Percentiles rank a stretch among this genome's conserved stretches.
These are phyloP conservation scores for Hirtodrosophila histrioides DNA, from an alignment of 2,888 invertebrate species.

Conservation along the genomic window DNA sequence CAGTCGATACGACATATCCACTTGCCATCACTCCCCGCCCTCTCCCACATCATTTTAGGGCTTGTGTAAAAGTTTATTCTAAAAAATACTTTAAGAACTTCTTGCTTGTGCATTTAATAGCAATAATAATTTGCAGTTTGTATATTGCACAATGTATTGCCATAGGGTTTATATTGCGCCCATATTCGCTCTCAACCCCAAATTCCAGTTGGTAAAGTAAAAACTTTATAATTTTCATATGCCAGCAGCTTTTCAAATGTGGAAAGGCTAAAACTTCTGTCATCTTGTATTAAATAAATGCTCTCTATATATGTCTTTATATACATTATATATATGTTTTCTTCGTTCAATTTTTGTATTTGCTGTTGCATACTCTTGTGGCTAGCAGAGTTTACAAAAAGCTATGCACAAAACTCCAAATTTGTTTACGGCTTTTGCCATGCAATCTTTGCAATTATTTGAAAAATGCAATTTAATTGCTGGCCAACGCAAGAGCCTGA, in stretches of 20 bases:
- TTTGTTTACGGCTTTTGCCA: slow-evolving; percentile 48
- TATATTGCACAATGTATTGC: slow-evolving; percentile 68
- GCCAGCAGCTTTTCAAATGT: slow-evolving; percentile 53
- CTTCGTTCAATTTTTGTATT: slow-evolving; percentile 60
- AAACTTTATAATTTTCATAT: slow-evolving; percentile 72
- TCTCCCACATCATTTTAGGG: slow-evolving; percentile 2
- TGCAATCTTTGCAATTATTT: slow-evolving; percentile 67
- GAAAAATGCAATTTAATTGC: slow-evolving; percentile 70
- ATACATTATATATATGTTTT: slow-evolving; percentile 17
- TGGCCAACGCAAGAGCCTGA: slow-evolving; percentile 23
- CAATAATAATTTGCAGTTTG: slow-evolving; percentile 78
- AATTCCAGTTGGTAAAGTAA: slow-evolving; percentile 8
- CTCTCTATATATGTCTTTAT: slow-evolving; percentile 20
- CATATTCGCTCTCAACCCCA: background rate
- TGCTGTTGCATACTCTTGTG: slow-evolving; percentile 53
- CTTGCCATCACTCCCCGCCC: background rate
- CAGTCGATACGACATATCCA: slow-evolving; percentile 41
- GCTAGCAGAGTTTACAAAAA: slow-evolving; percentile 45
- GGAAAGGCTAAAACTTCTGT: slow-evolving; percentile 42
- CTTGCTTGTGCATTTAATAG: slow-evolving; percentile 77
- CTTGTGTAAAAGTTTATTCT: slow-evolving; percentile 53
- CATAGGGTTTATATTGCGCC: slow-evolving; percentile 53
- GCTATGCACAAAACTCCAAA: slow-evolving; percentile 45
- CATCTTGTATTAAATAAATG: slow-evolving; percentile 53
- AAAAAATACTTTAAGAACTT: slow-evolving; percentile 65